Base-by-base conservation (phyloP, 2,113 vertebrate species). In the Seriola rivoliana region DNA sequence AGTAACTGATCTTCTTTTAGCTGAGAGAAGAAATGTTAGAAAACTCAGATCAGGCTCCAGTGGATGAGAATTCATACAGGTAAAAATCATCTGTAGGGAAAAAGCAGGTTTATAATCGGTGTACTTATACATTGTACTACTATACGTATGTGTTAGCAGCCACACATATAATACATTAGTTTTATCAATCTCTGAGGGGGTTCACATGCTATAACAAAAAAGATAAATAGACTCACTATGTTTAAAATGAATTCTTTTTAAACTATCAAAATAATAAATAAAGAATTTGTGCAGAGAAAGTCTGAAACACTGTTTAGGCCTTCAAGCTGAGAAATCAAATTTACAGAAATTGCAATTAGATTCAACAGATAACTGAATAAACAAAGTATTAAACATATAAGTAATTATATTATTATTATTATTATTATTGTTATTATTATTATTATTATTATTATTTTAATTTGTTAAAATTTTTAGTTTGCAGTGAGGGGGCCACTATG, bases 1-100 rank as follows among this genome's bases (percentile, higher is more conserved):
- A 86, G 81, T 79, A 77, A 83, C 82, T 86, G 81, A 80, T 83
- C 85, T 74, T 73, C 32, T 36, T 72, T 86, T 70, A 59, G 65
- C 36, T 46, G 75, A 36, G 71, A 80, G 38, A 55, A 59, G 36
- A 44, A 78, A 65, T 34, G 0, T 73, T 84, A 54, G 19, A 44
- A 34, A n/a, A 44, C 36, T 81, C 67, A 25, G 57, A 58, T 78
- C 71, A 64, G 38, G 25, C 36, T 85, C 34, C 62, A 32, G 7
- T 0, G 8, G 29, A 74, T 86, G 50, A 38, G 44, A 63, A 88
- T 81, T 21, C 11, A 71, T 21, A 34, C 10, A 42, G 34, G 44
- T 60, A 25, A 66, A 50, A 32, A 62, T 38, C 23, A 48, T 38
- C 19, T 40, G 4, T 17, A 17, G 3, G 36, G 23, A 36, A 5